These are phyloP conservation scores for Nestor notabilis DNA, from an alignment of 2,113 vertebrate genomes.

Conservation along the genomic window DNA sequence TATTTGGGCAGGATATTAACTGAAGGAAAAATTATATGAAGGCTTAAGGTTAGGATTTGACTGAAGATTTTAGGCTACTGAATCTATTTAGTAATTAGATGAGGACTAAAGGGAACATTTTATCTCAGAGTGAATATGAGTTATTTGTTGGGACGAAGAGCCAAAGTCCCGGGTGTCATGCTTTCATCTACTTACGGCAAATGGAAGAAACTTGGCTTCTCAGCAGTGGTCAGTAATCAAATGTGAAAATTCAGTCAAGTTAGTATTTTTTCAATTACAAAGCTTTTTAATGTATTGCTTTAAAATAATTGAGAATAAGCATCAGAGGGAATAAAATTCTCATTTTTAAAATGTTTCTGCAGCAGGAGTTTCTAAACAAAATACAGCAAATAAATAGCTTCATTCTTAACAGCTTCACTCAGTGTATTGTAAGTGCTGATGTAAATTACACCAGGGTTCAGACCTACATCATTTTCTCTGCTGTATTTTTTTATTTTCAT, in stretches of 20 bases:
- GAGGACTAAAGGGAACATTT: constrained; percentile 21
- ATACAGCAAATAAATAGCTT: background rate
- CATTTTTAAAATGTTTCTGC: constrained; percentile 44
- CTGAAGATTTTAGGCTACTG: constrained; percentile 51
- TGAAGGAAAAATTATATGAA: constrained; percentile 40
- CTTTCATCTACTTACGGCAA: constrained; percentile 22
- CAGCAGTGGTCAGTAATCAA: constrained; percentile 56
- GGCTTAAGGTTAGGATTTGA: constrained; percentile 42
- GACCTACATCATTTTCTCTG: background rate
- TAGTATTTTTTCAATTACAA: constrained; percentile 31
- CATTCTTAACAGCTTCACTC: background rate
- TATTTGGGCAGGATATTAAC: constrained; percentile 29
- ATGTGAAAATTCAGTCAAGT: background rate
- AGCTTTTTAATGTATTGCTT: constrained; percentile 48
- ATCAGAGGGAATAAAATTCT: constrained; percentile 42
- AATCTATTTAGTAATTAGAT: constrained; percentile 54
- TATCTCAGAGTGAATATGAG: background rate
- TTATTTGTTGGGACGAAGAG: constrained; percentile 27
- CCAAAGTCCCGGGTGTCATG: background rate
- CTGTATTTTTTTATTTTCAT: background rate
- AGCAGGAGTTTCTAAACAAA: background rate
- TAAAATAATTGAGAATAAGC: constrained; percentile 59
- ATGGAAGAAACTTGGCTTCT: constrained; percentile 6
- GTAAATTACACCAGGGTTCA: background rate
- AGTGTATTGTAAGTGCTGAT: background rate